These are phyloP conservation scores for Labroides dimidiatus DNA, from an alignment of 2,797 vertebrate species.

Conservation along the genomic window DNA sequence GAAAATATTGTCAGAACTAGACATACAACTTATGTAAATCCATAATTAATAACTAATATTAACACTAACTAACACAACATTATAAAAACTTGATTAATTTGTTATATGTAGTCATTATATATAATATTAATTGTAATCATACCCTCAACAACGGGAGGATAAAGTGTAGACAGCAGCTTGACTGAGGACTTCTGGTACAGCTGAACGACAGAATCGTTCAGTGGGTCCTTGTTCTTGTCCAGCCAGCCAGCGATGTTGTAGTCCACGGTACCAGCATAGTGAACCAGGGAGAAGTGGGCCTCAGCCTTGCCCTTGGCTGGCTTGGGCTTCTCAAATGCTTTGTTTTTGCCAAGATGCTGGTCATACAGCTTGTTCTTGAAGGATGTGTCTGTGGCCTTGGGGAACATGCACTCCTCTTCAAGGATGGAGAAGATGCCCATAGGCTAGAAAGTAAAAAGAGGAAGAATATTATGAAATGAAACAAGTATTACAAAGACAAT, in stretches of 20 bases:
- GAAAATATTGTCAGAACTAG: too few relatives aligned
- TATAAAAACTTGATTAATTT: too few relatives aligned
- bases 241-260: slow-evolving; percentile 92
- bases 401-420: slow-evolving; percentile 95
- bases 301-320: slow-evolving; percentile 87
- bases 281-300: slow-evolving; percentile 89
- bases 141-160: slow-evolving; percentile 83
- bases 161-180: slow-evolving; percentile 84
- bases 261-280: slow-evolving; percentile 92
- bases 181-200: slow-evolving; percentile 88
- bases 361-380: slow-evolving; percentile 93
- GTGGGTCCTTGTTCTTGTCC: slow-evolving; percentile 94
- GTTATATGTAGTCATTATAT: too few relatives aligned
- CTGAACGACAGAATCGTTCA: slow-evolving; percentile 90
- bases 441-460: slow-evolving; percentile 50
- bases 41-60: too few relatives aligned
- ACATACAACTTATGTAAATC: too few relatives aligned
- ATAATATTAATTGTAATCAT: too few relatives aligned
- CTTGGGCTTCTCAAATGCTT: slow-evolving; percentile 92
- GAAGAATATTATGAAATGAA: background rate
- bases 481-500: too few relatives aligned
- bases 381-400: slow-evolving; percentile 86
- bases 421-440: slow-evolving; percentile 83
- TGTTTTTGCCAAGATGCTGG: slow-evolving; percentile 89
- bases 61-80: too few relatives aligned